Base-by-base conservation (phyloP, 2,113 vertebrate genomes). In the Macroglossus sobrinus region DNA sequence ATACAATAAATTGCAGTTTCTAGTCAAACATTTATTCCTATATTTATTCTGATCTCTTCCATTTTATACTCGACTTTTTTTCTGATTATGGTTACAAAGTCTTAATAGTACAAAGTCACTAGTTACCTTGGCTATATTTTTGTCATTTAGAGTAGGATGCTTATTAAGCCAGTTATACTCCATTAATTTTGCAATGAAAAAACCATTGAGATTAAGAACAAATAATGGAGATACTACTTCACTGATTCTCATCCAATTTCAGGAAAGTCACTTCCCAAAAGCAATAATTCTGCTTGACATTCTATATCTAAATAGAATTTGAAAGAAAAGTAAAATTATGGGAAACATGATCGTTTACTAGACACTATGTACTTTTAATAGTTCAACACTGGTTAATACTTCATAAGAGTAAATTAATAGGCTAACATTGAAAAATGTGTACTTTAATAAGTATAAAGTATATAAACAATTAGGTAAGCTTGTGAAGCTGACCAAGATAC, bases 351-450 rank as follows among this genome's bases (percentile, higher is more conserved):
- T 6, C 18, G 24, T 89, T 94, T 89, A 94, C 50, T 84, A 74
- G n/a, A 88, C 47, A 91, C 8, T 76, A 30, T 93, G 86, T 90
- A n/a, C 84, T 96, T 96, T 94, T 68, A 86, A 45, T 72, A 96
- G 75, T 80, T 94, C n/a, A 90, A 71, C 28, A 84, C 12, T 53
- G 88, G 61, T 24, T 72, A 87, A 89, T 78, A 72, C n/a, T 85
- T 96, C 30, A 95, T 89, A 94, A 92, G 68, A 97, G 94, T 78
- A 94, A 95, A 69, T 69, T 91, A 89, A 94, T 74, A 97, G 38
- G 95, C 93, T 98, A 93, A 81, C 87, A 98, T 95, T 96, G 97
- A 91, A 94, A 98, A 97, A 95, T 95, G 90, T 95, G 92, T 72
- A 97, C 3, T 98, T 98, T 97, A 98, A 98, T 97, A 63, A 69